phyloP scores from a whole-genome alignment of 2,113 vertebrate genomes.

The Cinclus cinclus region DNA sequence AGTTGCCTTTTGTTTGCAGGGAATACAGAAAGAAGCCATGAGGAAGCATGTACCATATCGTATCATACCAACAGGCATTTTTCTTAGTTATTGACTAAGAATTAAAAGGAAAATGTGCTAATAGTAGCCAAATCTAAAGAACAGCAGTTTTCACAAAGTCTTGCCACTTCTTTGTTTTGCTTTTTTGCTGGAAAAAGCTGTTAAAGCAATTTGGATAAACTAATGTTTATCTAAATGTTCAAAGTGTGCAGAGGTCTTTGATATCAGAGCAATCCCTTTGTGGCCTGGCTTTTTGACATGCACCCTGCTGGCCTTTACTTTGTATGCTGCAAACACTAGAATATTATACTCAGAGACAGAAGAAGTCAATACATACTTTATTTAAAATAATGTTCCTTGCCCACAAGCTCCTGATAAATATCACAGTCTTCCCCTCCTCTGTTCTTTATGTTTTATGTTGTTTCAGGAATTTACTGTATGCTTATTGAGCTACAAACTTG shows the following conservation, averaged over 20 bases:
- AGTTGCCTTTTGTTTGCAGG: neutral
- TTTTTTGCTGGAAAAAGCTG: neutral
- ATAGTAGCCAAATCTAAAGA: neutral
- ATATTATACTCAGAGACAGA: neutral
- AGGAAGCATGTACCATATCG: neutral
- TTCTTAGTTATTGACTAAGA: neutral
- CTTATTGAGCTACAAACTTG: neutral
- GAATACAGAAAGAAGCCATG: neutral
- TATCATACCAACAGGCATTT: neutral
- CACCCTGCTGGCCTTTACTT: neutral
- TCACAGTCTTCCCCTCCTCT: neutral
- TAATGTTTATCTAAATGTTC: slow-evolving; percentile 31
- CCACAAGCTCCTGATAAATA: neutral
- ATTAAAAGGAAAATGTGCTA: neutral
- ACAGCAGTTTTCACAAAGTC: neutral
- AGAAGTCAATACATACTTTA: neutral
- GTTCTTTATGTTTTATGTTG: neutral
- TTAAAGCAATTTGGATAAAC: neutral
- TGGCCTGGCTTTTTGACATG: neutral
- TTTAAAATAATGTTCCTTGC: neutral
- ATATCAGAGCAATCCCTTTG: neutral
- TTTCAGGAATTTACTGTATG: neutral
- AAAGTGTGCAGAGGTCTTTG: slow-evolving; percentile 27
- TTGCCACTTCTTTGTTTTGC: rapidly evolving
- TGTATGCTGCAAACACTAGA: neutral